Percentiles rank a stretch among this genome's conserved stretches.
phyloP scores from a whole-genome alignment of 2,113 vertebrate species.

The Percina caprodes region DNA sequence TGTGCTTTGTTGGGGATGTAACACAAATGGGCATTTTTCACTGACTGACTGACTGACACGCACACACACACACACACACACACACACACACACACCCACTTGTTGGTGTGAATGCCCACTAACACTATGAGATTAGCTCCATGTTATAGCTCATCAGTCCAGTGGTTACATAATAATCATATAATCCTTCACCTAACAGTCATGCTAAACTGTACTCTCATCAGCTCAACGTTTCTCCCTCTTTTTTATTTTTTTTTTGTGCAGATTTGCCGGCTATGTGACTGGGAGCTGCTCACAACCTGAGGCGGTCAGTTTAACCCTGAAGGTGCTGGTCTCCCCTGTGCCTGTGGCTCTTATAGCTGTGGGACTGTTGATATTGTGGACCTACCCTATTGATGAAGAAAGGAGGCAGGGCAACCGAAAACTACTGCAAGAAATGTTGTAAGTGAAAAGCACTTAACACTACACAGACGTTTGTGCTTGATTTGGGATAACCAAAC shows the following conservation, averaged over 20 bases:
- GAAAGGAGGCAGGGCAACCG: slow-evolving; percentile 88
- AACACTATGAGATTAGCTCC: slow-evolving; percentile 12
- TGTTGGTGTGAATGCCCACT: too few species aligned
- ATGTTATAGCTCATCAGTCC: slow-evolving; percentile 11
- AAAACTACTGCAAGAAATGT: slow-evolving; percentile 86
- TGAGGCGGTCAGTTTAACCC: slow-evolving; percentile 84
- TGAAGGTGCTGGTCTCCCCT: slow-evolving; percentile 91
- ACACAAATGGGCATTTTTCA: too few species aligned
- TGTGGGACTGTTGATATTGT: slow-evolving; percentile 91
- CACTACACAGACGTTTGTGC: neutral
- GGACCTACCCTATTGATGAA: slow-evolving; percentile 92
- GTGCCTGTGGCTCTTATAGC: slow-evolving; percentile 89
- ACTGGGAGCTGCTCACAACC: slow-evolving; percentile 89
- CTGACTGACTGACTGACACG: too few species aligned
- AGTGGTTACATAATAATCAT: slow-evolving; percentile 47
- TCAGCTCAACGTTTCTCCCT: slow-evolving; percentile 39
- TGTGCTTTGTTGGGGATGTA: too few species aligned
- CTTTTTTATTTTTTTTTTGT: slow-evolving; percentile 53
- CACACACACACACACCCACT: too few species aligned
- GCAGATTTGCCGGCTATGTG: slow-evolving; percentile 92
- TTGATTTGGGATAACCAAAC: neutral
- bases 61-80: too few species aligned
- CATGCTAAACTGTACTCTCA: slow-evolving; percentile 23
- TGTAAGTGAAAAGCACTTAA: slow-evolving; percentile 76
- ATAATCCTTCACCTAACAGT: slow-evolving; percentile 18